Base-by-base conservation (phyloP, 2,797 vertebrate genomes). In the Liparis tanakae region DNA sequence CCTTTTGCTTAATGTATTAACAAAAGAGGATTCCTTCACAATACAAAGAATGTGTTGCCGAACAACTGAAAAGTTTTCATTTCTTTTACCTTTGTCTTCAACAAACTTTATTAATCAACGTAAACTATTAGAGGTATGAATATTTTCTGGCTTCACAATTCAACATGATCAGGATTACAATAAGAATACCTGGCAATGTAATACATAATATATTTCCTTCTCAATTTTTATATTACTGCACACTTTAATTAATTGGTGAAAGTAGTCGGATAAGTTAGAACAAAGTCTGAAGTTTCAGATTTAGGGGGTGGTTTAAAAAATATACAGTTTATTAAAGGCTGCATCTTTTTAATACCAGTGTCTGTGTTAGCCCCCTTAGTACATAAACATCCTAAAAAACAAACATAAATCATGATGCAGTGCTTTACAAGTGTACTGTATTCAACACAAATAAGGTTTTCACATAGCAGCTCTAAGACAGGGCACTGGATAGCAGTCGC, bases 1-100 rank as follows among this genome's bases (percentile, higher is more conserved):
- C 48, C 25, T 69, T 88, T 80, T 67, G 60, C 78, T 79, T 86
- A 82, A 83, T 75, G 70, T 69, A 83, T 87, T 82, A 77, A 87
- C 78, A 87, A 87, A 86, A 78, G 77, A 74, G 79, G 79, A 86
- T 85, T 88, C 62, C 25, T 74, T 69, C 71, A 80, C 76, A 74
- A 85, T 80, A 61, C 59, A 70, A 77, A 78, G 63, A 84, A 74
- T 57, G 25, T 68, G 54, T 84, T 76, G 67, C 61, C 69, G 59
- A 51, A 60, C 70, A 76, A 85, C 79, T 72, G 71, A 87, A 91
- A 84, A 81, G 72, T 79, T 91, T 84, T 70, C 1, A 74, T 51
- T 81, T 81, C 22, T 8, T 84, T 80, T 63, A 85, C 81, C 73
- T 81, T 58, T 74, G 50, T 46, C 66, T 82, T 83, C 74, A 30